These are phyloP conservation scores for Hemibagrus guttatus DNA, from an alignment of 2,797 vertebrate species.

Conservation along the genomic window DNA sequence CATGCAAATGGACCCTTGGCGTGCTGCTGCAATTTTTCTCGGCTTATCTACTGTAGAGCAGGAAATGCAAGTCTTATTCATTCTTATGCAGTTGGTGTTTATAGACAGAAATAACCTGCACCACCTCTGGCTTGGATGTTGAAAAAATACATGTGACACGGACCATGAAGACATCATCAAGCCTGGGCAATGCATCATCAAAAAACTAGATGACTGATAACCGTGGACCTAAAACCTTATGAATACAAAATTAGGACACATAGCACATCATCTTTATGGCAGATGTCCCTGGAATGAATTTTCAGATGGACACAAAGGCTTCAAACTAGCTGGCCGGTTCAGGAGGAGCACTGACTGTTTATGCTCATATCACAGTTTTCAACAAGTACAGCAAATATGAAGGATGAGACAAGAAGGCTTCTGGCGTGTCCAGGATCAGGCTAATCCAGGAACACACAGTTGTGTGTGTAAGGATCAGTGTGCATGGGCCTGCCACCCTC, in stretches of 20 bases:
- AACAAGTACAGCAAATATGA: conserved; percentile 37
- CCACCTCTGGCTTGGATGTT: conserved; percentile 39
- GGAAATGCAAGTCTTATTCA: conserved; percentile 54
- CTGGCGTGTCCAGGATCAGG: conserved; percentile 42
- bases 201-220: conserved; percentile 50
- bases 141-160: conserved; percentile 50
- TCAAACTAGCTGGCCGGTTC: conserved; percentile 20
- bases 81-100: conserved; percentile 54
- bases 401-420: conserved; percentile 39
- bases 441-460: conserved; percentile 53
- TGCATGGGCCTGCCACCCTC: conserved; percentile 34
- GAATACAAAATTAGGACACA: conserved; percentile 50
- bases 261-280: conserved; percentile 24
- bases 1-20: conserved; percentile 55
- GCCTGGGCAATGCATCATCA: conserved; percentile 55
- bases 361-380: conserved; percentile 34
- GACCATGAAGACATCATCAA: conserved; percentile 55
- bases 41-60: conserved; percentile 54
- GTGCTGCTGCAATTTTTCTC: conserved; percentile 47
- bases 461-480: conserved; percentile 51
- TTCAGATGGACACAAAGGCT: conserved; percentile 11
- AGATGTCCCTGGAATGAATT: conserved; percentile 33
- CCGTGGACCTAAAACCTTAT: conserved; percentile 54
- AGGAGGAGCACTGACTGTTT: conserved; percentile 18
- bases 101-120: conserved; percentile 47